Base-by-base conservation (phyloP, 1,140 invertebrate genomes). In the Parasteatoda tepidariorum region DNA sequence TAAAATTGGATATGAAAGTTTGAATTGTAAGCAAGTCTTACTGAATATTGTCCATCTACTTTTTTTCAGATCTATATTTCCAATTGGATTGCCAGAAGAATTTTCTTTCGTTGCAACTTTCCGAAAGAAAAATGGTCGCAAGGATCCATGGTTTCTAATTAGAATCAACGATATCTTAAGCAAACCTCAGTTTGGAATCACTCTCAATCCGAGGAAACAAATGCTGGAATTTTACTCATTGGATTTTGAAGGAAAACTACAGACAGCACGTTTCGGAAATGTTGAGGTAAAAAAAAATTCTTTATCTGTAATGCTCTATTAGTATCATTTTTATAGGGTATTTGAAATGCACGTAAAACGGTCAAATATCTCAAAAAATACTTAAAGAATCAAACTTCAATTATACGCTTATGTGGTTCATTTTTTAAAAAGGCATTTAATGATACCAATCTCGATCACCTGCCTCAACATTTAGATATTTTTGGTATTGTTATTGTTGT, bases 31-130 rank as follows among this genome's bases (percentile, higher is more conserved):
- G n/a, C n/a, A n/a, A n/a, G n/a, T n/a, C n/a, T n/a, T n/a, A n/a
- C n/a, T n/a, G n/a, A n/a, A n/a, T n/a, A n/a, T n/a, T n/a, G n/a
- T n/a, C n/a, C n/a, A n/a, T n/a, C n/a, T n/a, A n/a, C n/a, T n/a
- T n/a, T n/a, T n/a, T n/a, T 88, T 41, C 87, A 93, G 93, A 85
- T 89, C 91, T 59, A 90, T 94, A 68, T 93, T 93, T 87, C 92
- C 93, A 2, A 88, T 90, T 78, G 93, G 93, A 7, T 87, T 94
- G 64, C 93, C 94, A 2, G 90, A 93, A 48, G 91, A 94, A 87
- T 95, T 94, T 88, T 94, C 93, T 13, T 91, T 94, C 85, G 92
- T 93, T 54, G 92, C 91, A 84, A 94, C 93, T 2, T 92, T 93
- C 86, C 89, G 92, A 55, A 90, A 92, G 48, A 89, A 91, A 41